These are phyloP conservation scores for Amazonetta brasiliensis DNA, from an alignment of 2,797 vertebrate genomes.

Conservation along the genomic window DNA sequence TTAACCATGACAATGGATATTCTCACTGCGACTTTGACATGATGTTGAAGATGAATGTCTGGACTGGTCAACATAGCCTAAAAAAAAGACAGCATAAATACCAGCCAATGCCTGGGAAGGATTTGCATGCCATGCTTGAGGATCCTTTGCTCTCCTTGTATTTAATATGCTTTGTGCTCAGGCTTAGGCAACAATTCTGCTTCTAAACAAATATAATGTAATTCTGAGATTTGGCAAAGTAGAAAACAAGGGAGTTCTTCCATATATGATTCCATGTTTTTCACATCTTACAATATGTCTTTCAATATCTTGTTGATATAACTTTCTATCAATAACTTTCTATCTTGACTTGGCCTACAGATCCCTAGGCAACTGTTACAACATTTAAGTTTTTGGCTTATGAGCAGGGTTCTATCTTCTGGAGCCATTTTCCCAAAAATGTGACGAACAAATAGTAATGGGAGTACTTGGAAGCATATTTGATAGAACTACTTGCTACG, in stretches of 20 bases:
- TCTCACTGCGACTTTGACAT: not conserved
- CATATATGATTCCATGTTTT: not conserved
- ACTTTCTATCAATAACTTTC: too few relatives aligned
- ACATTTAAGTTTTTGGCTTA: not conserved
- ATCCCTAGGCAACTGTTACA: not conserved
- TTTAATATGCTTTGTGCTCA: not conserved
- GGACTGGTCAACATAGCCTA: not conserved
- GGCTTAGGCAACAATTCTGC: not conserved
- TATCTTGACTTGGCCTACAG: not conserved
- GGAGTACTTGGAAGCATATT: not conserved
- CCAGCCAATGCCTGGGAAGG: not conserved
- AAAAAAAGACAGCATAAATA: not conserved
- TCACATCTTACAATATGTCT: not conserved
- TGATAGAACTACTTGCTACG: not conserved
- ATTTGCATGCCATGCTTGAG: not conserved
- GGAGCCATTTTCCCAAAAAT: not conserved
- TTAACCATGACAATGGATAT: conserved; percentile 2
- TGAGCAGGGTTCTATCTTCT: not conserved
- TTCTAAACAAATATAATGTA: not conserved
- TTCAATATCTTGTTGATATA: not conserved
- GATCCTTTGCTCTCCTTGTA: not conserved
- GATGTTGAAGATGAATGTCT: not conserved
- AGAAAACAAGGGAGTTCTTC: conserved; percentile 4
- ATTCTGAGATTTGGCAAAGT: not conserved
- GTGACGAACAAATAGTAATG: not conserved